Conservation (phyloP, 2,888 invertebrate genomes). For the Pelosia muscerda region DNA sequence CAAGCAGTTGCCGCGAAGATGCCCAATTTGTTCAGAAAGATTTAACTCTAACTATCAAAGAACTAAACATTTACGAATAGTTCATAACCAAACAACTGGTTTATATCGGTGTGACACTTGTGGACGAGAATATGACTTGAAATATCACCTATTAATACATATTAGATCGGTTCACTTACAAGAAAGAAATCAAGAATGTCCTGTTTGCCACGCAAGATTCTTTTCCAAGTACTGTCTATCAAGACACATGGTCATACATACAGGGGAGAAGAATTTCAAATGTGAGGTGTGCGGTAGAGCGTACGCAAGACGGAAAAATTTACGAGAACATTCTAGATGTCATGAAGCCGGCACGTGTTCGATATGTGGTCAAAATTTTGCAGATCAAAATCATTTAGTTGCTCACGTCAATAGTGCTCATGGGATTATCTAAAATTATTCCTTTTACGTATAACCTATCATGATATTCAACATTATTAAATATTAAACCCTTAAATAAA, state of each 20-base stretch:
- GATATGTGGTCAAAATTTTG: constrained; percentile 59
- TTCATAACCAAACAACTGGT: constrained; percentile 67
- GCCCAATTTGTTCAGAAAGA: constrained; percentile 74
- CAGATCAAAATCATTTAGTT: constrained; percentile 54
- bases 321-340: constrained; percentile 64
- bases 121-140: constrained; percentile 71
- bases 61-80: constrained; percentile 71
- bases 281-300: constrained; percentile 81
- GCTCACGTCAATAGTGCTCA: constrained; percentile 56
- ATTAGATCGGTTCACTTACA: constrained; percentile 74
- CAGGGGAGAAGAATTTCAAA: constrained; percentile 81
- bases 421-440: constrained; percentile 29
- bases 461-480: not conserved
- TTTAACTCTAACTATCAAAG: constrained; percentile 76
- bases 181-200: constrained; percentile 74
- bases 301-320: constrained; percentile 70
- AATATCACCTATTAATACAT: constrained; percentile 71
- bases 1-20: constrained; percentile 65
- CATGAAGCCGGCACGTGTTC: constrained; percentile 62
- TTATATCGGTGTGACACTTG: constrained; percentile 71
- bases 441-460: not conserved
- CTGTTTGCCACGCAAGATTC: constrained; percentile 69
- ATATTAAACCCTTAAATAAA: not conserved
- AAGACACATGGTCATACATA: constrained; percentile 83
- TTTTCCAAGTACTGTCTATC: constrained; percentile 76